These are phyloP conservation scores for Elanoides forficatus DNA, from an alignment of 2,113 vertebrate genomes.

Conservation along the genomic window DNA sequence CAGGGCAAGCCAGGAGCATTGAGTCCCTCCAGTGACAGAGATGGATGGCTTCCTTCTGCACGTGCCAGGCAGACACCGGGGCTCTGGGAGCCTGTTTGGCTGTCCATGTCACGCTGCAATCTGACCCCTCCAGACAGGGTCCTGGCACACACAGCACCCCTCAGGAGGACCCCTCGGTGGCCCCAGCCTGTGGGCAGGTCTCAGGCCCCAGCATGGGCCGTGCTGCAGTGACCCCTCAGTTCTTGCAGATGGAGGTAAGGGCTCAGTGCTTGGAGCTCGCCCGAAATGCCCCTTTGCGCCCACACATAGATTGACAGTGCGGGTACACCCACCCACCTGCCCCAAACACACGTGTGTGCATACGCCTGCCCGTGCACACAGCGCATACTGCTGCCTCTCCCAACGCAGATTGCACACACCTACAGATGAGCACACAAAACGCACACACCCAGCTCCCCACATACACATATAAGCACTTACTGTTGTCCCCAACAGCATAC, in stretches of 20 bases:
- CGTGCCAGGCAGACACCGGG: neutral
- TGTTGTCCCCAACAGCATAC: neutral
- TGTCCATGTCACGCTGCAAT: neutral
- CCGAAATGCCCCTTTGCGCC: no score
- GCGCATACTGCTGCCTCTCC: neutral
- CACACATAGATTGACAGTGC: no score
- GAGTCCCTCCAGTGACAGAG: neutral
- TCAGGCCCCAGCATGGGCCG: no score
- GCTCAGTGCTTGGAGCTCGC: no score
- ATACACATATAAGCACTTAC: rapidly evolving
- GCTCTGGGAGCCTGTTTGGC: neutral
- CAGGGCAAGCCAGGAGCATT: neutral
- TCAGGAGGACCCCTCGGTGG: no score
- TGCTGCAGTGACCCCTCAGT: no score
- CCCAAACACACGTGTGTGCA: no score
- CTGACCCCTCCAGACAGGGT: neutral
- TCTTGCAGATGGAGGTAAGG: no score
- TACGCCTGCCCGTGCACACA: rapidly evolving
- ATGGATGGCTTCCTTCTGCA: neutral
- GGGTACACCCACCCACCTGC: no score
- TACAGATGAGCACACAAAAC: neutral
- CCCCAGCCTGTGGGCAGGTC: no score
- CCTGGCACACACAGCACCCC: no score
- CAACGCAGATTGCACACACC: neutral
- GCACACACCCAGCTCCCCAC: rapidly evolving